A percentile compares a stretch with the other conserved stretches of the same genome.
Conservation (phyloP, 1,140 invertebrate genomes). For the Sesamia nonagrioides region DNA sequence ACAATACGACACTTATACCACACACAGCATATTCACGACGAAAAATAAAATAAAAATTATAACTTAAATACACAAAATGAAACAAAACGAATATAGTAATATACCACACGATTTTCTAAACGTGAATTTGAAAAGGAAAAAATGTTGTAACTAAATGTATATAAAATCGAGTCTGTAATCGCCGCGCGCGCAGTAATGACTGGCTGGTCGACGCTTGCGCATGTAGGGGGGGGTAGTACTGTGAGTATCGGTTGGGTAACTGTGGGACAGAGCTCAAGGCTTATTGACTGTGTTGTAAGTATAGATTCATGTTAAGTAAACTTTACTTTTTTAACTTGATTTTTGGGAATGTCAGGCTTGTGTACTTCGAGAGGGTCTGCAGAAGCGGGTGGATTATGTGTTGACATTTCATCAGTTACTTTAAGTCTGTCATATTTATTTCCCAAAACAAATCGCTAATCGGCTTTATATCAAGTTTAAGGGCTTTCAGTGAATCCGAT, state of each 20-base stretch:
- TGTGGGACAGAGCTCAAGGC: slow-evolving; percentile 5
- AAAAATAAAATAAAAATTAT: too few species aligned
- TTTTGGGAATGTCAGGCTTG: background rate
- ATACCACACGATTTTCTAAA: background rate
- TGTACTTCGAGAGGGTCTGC: too few species aligned
- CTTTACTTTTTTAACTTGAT: background rate
- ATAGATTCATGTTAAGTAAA: background rate
- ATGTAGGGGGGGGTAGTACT: background rate
- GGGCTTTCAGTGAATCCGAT: too few species aligned
- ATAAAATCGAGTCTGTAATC: slow-evolving; percentile 12
- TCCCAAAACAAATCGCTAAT: too few species aligned
- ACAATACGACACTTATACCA: background rate
- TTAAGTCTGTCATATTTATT: too few species aligned
- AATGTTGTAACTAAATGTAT: background rate
- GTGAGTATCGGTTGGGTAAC: slow-evolving; percentile 3
- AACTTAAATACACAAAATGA: background rate
- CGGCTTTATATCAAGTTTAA: too few species aligned
- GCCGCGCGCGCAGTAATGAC: slow-evolving; percentile 8
- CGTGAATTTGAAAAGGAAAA: background rate
- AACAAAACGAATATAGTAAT: background rate
- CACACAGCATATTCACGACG: background rate
- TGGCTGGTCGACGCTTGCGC: background rate
- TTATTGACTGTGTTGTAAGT: slow-evolving; percentile 1
- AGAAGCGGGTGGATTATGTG: too few species aligned
- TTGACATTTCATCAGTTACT: too few species aligned